Base-by-base conservation (phyloP, 2,113 vertebrate species). In the Excalfactoria chinensis region DNA sequence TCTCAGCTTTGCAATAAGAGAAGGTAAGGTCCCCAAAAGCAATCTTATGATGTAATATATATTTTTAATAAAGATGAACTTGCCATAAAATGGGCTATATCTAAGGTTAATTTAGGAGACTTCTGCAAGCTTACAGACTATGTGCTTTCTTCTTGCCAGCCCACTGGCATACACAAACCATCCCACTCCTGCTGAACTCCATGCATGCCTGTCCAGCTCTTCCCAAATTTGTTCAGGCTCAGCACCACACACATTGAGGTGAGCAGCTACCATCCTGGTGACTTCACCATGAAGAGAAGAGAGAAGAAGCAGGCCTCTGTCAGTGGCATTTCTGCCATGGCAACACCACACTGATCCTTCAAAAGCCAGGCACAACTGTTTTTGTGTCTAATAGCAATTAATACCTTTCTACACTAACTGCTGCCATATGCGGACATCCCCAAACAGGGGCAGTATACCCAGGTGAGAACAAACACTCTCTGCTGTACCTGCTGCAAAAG, bases 201-300 rank as follows among this genome's bases (percentile, higher is more conserved):
- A 25, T 32, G 22, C 1, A 23, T 22, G 70, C 2, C 17, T 11
- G 62, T 13, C 83, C 32, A 48, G 21, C 23, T 68, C 46, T 56
- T 56, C 25, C 13, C 73, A 80, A 19, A 56, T 66, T n/a, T 41
- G 34, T n/a, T 70, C 40, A 35, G 60, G 73, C 22, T 43, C 23
- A 46, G 17, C 0, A 3, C 30, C 35, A n/a, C 0, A 0, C 18
- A 25, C 22, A 43, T 17, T 0, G 0, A 74, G 35, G 55, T n/a
- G 68, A 66, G 37, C 0, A 26, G 35, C 41, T 55, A 53, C 32
- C 30, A 51, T 32, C 11, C 28, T 19, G 8, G 4, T 20, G 20
- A 59, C 46, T 56, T 82, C 22, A 55, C 0, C 1, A 23, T 62
- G 74, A 35, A 79, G 48, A 79, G 3, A 43, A 13, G 28, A 79